phyloP scores from a whole-genome alignment of 35 echinoderm and acorn worm species.

The Chiridota heheva region DNA sequence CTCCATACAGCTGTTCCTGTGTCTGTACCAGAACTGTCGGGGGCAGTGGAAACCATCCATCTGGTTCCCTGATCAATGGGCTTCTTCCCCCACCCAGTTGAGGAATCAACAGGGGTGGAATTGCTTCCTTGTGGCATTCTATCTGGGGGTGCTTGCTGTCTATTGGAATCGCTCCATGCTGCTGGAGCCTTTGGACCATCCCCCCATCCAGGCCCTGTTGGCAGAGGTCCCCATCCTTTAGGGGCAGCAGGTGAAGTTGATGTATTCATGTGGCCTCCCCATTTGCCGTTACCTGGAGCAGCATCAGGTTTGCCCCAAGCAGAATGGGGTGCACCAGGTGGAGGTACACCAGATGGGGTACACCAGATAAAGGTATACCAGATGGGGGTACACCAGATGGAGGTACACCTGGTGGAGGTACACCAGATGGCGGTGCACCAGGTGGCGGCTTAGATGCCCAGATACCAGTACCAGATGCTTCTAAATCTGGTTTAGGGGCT shows the following conservation, averaged over 20 bases:
- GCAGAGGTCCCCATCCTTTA: slow-evolving; percentile 19
- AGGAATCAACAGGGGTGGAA: too few species aligned
- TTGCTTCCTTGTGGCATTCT: too few species aligned
- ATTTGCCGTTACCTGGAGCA: background rate
- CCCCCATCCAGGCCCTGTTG: background rate
- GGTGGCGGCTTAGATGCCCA: slow-evolving; percentile 22
- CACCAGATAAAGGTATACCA: too few species aligned
- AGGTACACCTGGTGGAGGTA: too few species aligned
- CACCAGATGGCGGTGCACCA: too few species aligned
- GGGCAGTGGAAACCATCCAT: slow-evolving; percentile 43
- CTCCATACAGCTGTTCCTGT: slow-evolving; percentile 74
- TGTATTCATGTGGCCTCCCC: slow-evolving; percentile 24
- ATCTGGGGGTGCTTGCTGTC: too few species aligned
- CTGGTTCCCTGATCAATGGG: slow-evolving; percentile 64
- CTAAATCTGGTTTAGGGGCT: slow-evolving; percentile 21
- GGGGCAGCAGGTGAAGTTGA: slow-evolving; percentile 10
- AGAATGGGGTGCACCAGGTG: slow-evolving; percentile 1
- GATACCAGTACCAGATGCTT: slow-evolving; percentile 29
- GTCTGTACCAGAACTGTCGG: slow-evolving; percentile 18
- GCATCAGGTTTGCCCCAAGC: slow-evolving; percentile 36
- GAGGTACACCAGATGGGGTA: too few species aligned
- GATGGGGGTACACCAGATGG: too few species aligned
- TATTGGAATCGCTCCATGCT: too few species aligned
- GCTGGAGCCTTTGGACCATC: too few species aligned
- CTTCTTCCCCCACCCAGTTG: slow-evolving; percentile 68